Conservation (phyloP, 2,113 vertebrate species). For the Paracanthobrama guichenoti region DNA sequence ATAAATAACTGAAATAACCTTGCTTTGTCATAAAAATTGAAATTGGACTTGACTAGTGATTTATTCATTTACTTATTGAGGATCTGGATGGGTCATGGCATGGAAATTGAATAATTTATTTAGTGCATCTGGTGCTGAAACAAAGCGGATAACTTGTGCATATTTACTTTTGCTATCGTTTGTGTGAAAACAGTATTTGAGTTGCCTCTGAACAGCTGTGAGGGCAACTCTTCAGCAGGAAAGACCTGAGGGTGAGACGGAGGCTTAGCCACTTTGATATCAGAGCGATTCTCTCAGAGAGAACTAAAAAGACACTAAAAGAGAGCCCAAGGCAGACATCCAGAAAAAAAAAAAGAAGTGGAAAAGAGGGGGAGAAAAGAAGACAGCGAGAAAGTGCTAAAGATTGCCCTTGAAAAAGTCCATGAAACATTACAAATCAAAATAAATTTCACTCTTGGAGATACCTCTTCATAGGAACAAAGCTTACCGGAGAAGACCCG, state of each 20-base stretch:
- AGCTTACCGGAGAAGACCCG: conserved; percentile 43
- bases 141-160: background rate
- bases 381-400: background rate
- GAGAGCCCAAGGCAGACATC: conserved; percentile 55
- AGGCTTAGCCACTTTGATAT: conserved; percentile 55
- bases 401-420: background rate
- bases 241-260: conserved; percentile 22
- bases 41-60: no score
- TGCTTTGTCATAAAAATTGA: no score
- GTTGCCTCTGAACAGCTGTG: background rate
- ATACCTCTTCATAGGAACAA: conserved; percentile 37
- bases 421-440: conserved; percentile 55
- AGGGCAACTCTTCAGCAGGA: conserved; percentile 31
- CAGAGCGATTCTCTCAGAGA: conserved; percentile 49
- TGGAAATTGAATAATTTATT: background rate
- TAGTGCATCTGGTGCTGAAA: background rate
- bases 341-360: conserved; percentile 5
- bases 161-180: background rate
- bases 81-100: background rate
- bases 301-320: conserved; percentile 61
- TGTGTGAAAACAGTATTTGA: background rate
- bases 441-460: conserved; percentile 39
- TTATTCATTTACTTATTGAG: background rate
- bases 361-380: conserved; percentile 1
- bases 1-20: no score